Evolutionary conservation across 2,113 vertebrate genomes (phyloP), one percentile per base, ranked within the genome.

Genomic region (Sylvietta virens): DNA sequence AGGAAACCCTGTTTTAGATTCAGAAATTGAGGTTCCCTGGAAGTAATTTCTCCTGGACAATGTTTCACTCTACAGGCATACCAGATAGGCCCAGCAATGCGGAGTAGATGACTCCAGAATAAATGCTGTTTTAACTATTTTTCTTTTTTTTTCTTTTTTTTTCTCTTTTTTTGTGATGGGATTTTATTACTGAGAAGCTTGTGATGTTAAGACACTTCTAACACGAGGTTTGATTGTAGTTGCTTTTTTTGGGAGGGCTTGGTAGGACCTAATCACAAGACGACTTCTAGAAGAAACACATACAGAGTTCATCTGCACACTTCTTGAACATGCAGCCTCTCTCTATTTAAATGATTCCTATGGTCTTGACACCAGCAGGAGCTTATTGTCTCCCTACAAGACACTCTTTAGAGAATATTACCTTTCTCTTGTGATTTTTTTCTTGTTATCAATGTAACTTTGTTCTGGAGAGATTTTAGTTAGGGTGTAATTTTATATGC

Each of bases 21-120:
- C 94, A 94, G 76, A 93, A 81, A 96, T 96, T 95, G 96, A 87
- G 54, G 70, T 66, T 95, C 44, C 19, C 30, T 91, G 74, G 60
- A 89, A 94, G 33, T 95, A 1, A 50, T 91, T 97, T 95, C 70
- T 93, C 44, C 62, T 64, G 27, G 45, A 71, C 51, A 83, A 33
- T 1, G 10, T 51, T 86, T 53, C 53, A 48, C 78, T 40, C 73
- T 20, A 23, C 35, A 96, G 67, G 45, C 9, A 7, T 91, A 48
- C 26, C 76, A 83, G 45, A 88, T 21, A 87, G 57, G 35, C 37
- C 15, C 17, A 84, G 58, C 4, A 74, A 92, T 70, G 60, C 39
- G 50, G n/a, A 65, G 16, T 7, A 70, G 80, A 56, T 88, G 30
- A 50, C 26, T 70, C 3, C 8, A 9, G 88, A 65, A 81, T 37